A percentile compares a stretch with the other conserved stretches of the same genome.
Evolutionary conservation across 2,797 vertebrate species (phyloP).

Genomic region (Phaenicophaeus curvirostris): DNA sequence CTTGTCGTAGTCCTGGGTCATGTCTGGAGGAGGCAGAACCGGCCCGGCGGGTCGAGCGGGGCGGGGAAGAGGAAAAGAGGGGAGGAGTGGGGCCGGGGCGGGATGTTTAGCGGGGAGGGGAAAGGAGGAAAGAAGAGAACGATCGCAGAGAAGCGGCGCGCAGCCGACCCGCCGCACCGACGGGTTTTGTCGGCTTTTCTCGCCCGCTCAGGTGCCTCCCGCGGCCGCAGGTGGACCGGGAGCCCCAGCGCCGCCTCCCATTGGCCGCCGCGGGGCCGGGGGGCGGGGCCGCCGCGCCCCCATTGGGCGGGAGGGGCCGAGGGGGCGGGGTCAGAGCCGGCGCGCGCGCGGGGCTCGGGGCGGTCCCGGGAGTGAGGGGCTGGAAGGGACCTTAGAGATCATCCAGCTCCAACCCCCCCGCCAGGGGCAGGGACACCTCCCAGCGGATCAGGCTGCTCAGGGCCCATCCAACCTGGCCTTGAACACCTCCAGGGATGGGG

Average conservation of each 20-base stretch:
- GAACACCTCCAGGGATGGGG: no score
- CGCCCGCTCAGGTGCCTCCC: conserved; percentile 87
- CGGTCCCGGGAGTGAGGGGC: no score
- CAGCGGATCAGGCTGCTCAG: no score
- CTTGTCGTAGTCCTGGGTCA: conserved; percentile 99
- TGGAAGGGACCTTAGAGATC: no score
- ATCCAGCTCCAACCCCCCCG: no score
- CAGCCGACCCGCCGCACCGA: conserved; percentile 81
- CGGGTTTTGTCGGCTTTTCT: conserved; percentile 97
- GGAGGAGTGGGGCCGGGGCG: no score
- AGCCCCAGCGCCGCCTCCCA: neutral
- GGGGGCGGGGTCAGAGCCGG: neutral
- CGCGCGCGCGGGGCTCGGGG: neutral
- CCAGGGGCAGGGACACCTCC: no score
- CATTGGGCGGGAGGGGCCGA: neutral
- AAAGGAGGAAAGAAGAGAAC: no score
- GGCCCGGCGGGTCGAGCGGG: conserved; percentile 96
- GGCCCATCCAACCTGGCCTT: no score
- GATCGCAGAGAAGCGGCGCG: conserved; percentile 5
- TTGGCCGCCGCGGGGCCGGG: neutral
- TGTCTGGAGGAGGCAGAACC: conserved; percentile 86
- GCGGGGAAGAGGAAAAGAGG: no score
- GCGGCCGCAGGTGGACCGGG: conserved; percentile 71
- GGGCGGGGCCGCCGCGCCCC: neutral
- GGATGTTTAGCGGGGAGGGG: no score